Conservation (phyloP, 2,797 vertebrate species). For the Triplophysa yarkandensis region DNA sequence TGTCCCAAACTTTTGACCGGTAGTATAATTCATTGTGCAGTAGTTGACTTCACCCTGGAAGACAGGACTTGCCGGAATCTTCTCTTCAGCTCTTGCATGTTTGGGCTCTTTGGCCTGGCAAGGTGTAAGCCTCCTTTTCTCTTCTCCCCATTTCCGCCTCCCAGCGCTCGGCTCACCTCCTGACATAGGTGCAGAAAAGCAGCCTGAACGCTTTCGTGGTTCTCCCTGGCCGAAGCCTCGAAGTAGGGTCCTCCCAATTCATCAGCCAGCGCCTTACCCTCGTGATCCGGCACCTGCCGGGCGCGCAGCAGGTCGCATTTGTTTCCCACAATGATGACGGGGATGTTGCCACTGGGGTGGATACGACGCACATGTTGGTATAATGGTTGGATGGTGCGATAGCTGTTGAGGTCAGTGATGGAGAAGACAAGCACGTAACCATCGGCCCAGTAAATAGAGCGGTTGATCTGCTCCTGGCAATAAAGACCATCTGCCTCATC, state of each 20-base stretch:
- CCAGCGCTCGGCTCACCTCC: slow-evolving; percentile 83
- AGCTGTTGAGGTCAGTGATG: slow-evolving; percentile 90
- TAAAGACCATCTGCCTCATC: slow-evolving; percentile 84
- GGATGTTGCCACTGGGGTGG: slow-evolving; percentile 88
- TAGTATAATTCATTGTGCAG: slow-evolving; percentile 46
- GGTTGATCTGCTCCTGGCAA: slow-evolving; percentile 91
- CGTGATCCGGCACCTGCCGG: slow-evolving; percentile 83
- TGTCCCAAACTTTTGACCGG: too few relatives aligned
- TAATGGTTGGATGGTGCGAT: slow-evolving; percentile 83
- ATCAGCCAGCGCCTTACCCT: slow-evolving; percentile 84
- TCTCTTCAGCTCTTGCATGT: slow-evolving; percentile 95
- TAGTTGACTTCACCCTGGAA: slow-evolving; percentile 84
- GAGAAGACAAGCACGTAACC: slow-evolving; percentile 91
- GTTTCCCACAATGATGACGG: slow-evolving; percentile 88
- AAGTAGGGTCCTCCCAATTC: slow-evolving; percentile 84
- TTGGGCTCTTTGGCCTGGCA: slow-evolving; percentile 89
- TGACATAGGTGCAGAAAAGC: slow-evolving; percentile 90
- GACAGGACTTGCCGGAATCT: slow-evolving; percentile 90
- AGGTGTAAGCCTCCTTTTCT: slow-evolving; percentile 87
- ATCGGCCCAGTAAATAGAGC: slow-evolving; percentile 93
- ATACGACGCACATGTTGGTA: slow-evolving; percentile 90
- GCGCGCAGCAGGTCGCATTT: slow-evolving; percentile 90
- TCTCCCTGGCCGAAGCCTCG: slow-evolving; percentile 90
- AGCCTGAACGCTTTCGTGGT: slow-evolving; percentile 82
- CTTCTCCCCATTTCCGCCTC: slow-evolving; percentile 88